Evolutionary conservation across 2,888 invertebrate species (phyloP).

Genomic region (Scaptomyza flava): DNA sequence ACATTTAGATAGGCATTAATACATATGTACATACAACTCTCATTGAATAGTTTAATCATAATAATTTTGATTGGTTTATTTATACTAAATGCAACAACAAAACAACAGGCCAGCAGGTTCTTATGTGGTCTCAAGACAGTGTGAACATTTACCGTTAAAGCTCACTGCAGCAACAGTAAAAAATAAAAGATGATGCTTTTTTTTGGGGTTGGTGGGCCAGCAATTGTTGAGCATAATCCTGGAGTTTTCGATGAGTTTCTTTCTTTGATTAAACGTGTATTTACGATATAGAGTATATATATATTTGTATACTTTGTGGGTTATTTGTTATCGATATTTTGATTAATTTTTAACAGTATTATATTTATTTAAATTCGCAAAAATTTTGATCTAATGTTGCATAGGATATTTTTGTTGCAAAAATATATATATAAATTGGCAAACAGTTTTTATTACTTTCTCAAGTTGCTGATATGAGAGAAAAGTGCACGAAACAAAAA

Average conservation of each 20-base stretch:
- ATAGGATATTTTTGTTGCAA: conserved; percentile 32
- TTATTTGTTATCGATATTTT: conserved; percentile 37
- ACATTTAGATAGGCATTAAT: conserved; percentile 48
- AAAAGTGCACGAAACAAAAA: conserved; percentile 24
- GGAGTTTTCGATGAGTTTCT: conserved; percentile 36
- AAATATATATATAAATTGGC: conserved; percentile 22
- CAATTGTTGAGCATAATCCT: conserved; percentile 44
- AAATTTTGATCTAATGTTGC: conserved; percentile 36
- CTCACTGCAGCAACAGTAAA: conserved; percentile 39
- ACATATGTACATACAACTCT: conserved; percentile 39
- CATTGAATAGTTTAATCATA: conserved; percentile 32
- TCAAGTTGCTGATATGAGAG: conserved; percentile 3
- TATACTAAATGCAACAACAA: conserved; percentile 37
- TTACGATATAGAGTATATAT: conserved; percentile 15
- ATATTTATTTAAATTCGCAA: conserved; percentile 43
- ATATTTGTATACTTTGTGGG: conserved; percentile 17
- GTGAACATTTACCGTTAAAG: conserved; percentile 63
- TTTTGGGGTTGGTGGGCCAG: conserved; percentile 28
- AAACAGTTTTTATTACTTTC: conserved; percentile 11
- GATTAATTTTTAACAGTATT: conserved; percentile 17
- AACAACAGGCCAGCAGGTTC: conserved; percentile 60
- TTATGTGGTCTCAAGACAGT: conserved; percentile 46
- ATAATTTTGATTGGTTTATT: conserved; percentile 7
- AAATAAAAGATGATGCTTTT: conserved; percentile 23
- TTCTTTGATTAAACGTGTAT: conserved; percentile 27